Percentiles rank a stretch among this genome's conserved stretches.
These are phyloP conservation scores for Philereme transversata DNA, from an alignment of 2,888 invertebrate species.

Conservation along the genomic window DNA sequence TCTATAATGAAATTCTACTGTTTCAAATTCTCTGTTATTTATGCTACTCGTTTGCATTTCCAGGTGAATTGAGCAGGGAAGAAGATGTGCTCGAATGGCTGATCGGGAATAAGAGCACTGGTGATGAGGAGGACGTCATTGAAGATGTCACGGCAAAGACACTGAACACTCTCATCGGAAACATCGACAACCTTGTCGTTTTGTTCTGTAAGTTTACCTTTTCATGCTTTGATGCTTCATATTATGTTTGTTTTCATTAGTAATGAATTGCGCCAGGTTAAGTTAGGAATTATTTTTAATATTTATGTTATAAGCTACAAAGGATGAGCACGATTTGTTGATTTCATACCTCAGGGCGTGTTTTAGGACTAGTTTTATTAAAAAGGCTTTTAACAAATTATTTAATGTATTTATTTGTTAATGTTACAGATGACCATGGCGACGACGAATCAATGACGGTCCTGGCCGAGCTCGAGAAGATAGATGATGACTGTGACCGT, in stretches of 20 bases:
- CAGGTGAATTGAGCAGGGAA: slow-evolving; percentile 93
- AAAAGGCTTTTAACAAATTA: not conserved
- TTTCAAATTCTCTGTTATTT: not conserved
- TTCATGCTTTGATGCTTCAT: not conserved
- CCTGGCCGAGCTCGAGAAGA: slow-evolving; percentile 94
- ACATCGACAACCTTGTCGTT: slow-evolving; percentile 95
- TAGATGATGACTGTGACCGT: slow-evolving; percentile 96
- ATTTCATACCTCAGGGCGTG: not conserved
- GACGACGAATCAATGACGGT: slow-evolving; percentile 95
- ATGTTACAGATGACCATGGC: slow-evolving; percentile 91
- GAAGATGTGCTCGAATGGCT: slow-evolving; percentile 97
- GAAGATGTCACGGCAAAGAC: slow-evolving; percentile 97
- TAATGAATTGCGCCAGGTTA: no score
- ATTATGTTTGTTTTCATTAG: no score
- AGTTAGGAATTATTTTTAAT: no score
- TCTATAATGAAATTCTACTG: not conserved
- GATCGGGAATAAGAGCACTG: slow-evolving; percentile 95
- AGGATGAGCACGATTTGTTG: no score
- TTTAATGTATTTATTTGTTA: not conserved
- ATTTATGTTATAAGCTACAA: no score
- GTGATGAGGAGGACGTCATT: slow-evolving; percentile 96
- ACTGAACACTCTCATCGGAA: slow-evolving; percentile 92
- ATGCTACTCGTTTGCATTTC: slow-evolving; percentile 34
- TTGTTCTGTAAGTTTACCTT: slow-evolving; percentile 90
- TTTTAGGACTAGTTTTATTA: not conserved